These are phyloP conservation scores for Silurus meridionalis DNA, from an alignment of 2,113 vertebrate genomes.

Conservation along the genomic window DNA sequence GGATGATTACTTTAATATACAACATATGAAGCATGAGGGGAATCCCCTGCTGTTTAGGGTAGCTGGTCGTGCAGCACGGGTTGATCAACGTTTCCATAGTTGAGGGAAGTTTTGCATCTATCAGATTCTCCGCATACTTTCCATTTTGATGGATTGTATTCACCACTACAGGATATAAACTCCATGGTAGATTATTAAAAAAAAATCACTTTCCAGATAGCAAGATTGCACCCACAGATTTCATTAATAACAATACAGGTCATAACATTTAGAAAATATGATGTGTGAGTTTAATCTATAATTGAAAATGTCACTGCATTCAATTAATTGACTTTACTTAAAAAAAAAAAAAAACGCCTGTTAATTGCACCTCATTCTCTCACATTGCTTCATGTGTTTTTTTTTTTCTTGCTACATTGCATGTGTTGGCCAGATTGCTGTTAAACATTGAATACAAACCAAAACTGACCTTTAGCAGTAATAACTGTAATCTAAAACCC, in stretches of 20 bases:
- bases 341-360: too few relatives aligned
- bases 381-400: too few relatives aligned
- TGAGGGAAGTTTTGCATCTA: slow-evolving; percentile 20
- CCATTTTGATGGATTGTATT: slow-evolving; percentile 34
- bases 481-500: slow-evolving; percentile 31
- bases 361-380: too few relatives aligned
- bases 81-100: slow-evolving; percentile 34
- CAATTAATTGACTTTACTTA: background rate
- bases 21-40: background rate
- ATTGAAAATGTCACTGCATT: background rate
- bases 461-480: slow-evolving; percentile 4
- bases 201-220: slow-evolving; percentile 18
- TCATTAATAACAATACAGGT: background rate
- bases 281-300: background rate
- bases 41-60: background rate
- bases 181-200: background rate
- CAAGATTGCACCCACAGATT: slow-evolving; percentile 11
- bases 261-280: too few relatives aligned
- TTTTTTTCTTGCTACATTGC: background rate
- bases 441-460: background rate
- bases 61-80: background rate
- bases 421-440: background rate
- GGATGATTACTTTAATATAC: background rate
- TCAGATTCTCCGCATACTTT: slow-evolving; percentile 27
- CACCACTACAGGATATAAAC: slow-evolving; percentile 17